A percentile compares a stretch with the other conserved stretches of the same genome.
phyloP scores from a whole-genome alignment of 2,113 vertebrate genomes.

The Marmota flaviventris region DNA sequence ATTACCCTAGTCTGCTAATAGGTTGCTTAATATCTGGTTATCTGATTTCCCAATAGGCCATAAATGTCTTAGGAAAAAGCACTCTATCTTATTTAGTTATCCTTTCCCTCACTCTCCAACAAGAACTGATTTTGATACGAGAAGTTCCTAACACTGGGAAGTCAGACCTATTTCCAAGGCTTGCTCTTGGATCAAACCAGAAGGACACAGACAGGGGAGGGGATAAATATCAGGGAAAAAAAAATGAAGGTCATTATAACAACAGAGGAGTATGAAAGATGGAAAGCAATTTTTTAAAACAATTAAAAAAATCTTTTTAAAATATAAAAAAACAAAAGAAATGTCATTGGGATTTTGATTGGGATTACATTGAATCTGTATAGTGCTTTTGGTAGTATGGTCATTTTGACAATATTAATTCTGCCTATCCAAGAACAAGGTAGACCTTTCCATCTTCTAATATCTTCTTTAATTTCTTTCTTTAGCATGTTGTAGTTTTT shows the following conservation, averaged over 20 bases:
- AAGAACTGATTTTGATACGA: background rate
- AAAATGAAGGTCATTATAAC: background rate
- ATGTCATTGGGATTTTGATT: too few species aligned
- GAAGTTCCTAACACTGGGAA: background rate
- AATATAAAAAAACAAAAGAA: too few species aligned
- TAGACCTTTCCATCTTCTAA: too few species aligned
- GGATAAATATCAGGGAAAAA: background rate
- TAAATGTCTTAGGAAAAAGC: conserved; percentile 1
- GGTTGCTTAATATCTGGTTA: background rate
- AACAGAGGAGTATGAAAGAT: background rate
- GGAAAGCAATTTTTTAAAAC: background rate
- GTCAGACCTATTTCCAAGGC: background rate
- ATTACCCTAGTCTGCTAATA: conserved; percentile 37
- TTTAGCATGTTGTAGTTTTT: too few species aligned
- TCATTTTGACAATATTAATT: too few species aligned
- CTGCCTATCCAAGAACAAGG: too few species aligned
- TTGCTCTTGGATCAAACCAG: background rate
- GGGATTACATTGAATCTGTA: too few species aligned
- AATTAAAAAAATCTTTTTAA: conserved; percentile 1
- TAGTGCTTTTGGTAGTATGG: too few species aligned
- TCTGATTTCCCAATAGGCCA: conserved; percentile 16
- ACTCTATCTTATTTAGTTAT: background rate
- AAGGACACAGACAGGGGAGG: background rate
- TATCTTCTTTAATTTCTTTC: too few species aligned
- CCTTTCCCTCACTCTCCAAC: background rate